Conservation (phyloP, 2,113 vertebrate species). For the Thomomys bottae region DNA sequence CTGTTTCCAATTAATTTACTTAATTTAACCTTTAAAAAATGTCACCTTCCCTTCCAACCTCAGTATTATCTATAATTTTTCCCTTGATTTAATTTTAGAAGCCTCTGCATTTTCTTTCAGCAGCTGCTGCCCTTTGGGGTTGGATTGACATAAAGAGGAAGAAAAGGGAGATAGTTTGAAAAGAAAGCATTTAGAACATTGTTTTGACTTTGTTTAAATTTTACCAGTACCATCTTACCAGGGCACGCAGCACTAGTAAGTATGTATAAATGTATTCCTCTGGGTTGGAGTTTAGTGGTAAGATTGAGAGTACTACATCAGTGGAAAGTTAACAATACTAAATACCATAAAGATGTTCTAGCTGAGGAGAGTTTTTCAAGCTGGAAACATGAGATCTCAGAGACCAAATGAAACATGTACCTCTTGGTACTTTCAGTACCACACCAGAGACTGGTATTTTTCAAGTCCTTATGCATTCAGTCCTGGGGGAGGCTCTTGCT, state of each 20-base stretch:
- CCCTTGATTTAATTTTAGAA: slow-evolving; percentile 71
- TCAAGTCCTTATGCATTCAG: neutral
- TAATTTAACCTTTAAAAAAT: slow-evolving; percentile 85
- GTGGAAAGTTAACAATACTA: slow-evolving; percentile 46
- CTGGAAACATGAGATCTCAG: neutral
- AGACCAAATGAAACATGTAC: neutral
- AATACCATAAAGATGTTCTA: neutral
- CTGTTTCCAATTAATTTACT: slow-evolving; percentile 82
- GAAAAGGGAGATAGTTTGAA: neutral
- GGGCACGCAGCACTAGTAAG: neutral
- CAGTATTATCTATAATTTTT: slow-evolving; percentile 71
- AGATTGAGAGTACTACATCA: neutral
- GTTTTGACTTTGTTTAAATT: slow-evolving; percentile 40
- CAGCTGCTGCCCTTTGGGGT: slow-evolving; percentile 59
- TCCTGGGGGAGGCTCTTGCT: neutral
- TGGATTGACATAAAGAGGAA: slow-evolving; percentile 22
- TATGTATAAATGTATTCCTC: slow-evolving; percentile 15
- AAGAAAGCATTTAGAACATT: slow-evolving; percentile 16
- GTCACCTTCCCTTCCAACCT: slow-evolving; percentile 73
- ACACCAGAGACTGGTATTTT: neutral
- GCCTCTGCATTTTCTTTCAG: slow-evolving; percentile 51
- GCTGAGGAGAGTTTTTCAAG: neutral
- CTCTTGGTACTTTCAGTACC: neutral
- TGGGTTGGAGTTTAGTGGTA: neutral
- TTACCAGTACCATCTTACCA: neutral